phyloP scores from a whole-genome alignment of 64 coral and sea anemone genomes.

The Pocillopora verrucosa region DNA sequence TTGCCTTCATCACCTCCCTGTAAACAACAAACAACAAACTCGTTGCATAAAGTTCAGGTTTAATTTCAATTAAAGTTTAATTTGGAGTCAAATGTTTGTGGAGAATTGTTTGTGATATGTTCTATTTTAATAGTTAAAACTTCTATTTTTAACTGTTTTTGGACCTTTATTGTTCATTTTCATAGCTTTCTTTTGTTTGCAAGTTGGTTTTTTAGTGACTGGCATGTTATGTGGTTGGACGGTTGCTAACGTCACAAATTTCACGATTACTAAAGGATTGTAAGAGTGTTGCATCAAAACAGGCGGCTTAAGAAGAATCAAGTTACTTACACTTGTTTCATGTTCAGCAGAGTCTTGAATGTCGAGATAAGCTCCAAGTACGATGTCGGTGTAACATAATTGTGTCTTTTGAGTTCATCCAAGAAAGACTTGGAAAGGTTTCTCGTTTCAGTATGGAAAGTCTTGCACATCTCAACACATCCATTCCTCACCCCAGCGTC shows the following conservation, averaged over 20 bases:
- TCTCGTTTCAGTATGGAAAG: slow-evolving; percentile 91
- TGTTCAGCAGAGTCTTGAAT: slow-evolving; percentile 92
- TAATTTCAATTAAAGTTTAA: not conserved
- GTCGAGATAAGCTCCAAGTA: slow-evolving; percentile 97
- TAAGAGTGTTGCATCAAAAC: too few relatives aligned
- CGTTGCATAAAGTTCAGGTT: not conserved
- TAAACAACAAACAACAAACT: slow-evolving; percentile 40
- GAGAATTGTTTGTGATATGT: too few relatives aligned
- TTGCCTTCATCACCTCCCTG: slow-evolving; percentile 92
- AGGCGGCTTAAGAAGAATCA: not conserved
- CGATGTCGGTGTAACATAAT: slow-evolving; percentile 97
- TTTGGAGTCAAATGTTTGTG: not conserved
- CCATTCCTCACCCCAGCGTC: slow-evolving; percentile 73
- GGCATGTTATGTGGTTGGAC: too few relatives aligned
- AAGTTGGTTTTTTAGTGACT: too few relatives aligned
- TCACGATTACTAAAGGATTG: too few relatives aligned
- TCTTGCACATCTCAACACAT: slow-evolving; percentile 96
- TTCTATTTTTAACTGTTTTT: too few relatives aligned
- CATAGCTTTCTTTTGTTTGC: too few relatives aligned
- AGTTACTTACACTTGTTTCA: slow-evolving; percentile 96
- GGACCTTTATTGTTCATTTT: too few relatives aligned
- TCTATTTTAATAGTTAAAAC: too few relatives aligned
- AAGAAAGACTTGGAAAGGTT: slow-evolving; percentile 79
- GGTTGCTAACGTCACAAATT: too few relatives aligned
- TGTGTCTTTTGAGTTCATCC: slow-evolving; percentile 94